Evolutionary conservation across 2,888 invertebrate genomes (phyloP).

Genomic region (Xestia sexstrigata): DNA sequence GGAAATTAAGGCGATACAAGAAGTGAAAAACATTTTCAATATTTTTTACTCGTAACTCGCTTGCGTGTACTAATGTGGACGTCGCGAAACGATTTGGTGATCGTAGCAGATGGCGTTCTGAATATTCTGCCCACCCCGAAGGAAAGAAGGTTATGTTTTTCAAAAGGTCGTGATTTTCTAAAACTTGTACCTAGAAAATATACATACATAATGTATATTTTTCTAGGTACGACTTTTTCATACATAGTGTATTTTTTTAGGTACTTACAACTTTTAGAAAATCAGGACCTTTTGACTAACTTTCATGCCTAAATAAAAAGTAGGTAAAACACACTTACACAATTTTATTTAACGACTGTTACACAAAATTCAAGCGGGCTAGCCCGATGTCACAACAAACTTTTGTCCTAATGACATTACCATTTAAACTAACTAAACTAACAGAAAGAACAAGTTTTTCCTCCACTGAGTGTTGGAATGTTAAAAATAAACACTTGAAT

Average conservation of each 20-base stretch:
- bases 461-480: neutral
- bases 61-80: no score
- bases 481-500: conserved; percentile 7
- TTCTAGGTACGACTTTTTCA: no score
- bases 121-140: neutral
- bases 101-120: neutral
- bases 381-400: conserved; percentile 7
- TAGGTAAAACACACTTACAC: neutral
- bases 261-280: neutral
- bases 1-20: neutral
- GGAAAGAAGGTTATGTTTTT: neutral
- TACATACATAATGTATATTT: no score
- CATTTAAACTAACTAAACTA: conserved; percentile 23
- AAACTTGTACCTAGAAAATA: no score
- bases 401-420: conserved; percentile 19
- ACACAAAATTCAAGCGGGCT: neutral
- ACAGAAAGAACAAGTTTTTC: conserved; percentile 18
- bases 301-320: conserved; percentile 1
- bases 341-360: conserved; percentile 5
- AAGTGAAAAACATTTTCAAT: neutral
- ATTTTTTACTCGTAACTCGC: neutral
- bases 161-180: no score
- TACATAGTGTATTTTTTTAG: neutral
- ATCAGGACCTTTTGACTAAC: neutral
- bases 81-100: neutral